phyloP scores from a whole-genome alignment of 2,113 vertebrate species.

The Isichthys henryi region DNA sequence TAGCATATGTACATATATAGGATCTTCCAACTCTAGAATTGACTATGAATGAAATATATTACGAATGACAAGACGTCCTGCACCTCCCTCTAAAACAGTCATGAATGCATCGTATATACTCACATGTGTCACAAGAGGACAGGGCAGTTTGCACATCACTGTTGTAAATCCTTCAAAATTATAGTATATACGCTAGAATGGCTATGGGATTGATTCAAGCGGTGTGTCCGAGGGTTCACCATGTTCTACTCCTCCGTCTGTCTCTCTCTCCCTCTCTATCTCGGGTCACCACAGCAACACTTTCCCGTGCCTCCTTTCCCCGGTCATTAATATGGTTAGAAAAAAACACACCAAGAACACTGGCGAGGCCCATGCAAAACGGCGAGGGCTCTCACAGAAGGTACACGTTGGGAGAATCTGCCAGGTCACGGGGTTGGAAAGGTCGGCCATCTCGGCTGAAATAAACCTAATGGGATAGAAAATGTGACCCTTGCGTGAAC shows the following conservation, averaged over 20 bases:
- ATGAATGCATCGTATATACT: conserved; percentile 11
- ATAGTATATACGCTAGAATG: neutral
- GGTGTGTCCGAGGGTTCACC: neutral
- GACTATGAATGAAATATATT: neutral
- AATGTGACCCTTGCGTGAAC: conserved; percentile 60
- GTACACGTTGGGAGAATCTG: conserved; percentile 45
- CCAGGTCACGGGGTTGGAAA: conserved; percentile 52
- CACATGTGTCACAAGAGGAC: conserved; percentile 7
- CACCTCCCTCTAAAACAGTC: neutral
- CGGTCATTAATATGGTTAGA: conserved; percentile 5
- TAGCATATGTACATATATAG: neutral
- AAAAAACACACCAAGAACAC: conserved; percentile 29
- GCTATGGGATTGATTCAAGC: neutral
- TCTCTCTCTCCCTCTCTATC: conserved; percentile 10
- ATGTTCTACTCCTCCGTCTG: neutral
- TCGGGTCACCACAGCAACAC: conserved; percentile 33
- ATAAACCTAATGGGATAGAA: conserved; percentile 51
- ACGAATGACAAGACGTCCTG: neutral
- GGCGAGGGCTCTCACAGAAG: conserved; percentile 37
- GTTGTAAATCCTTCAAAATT: conserved; percentile 5
- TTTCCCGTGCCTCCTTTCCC: conserved; percentile 25
- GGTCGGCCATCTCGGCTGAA: conserved; percentile 49
- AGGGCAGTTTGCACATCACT: conserved; percentile 9
- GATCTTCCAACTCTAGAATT: neutral
- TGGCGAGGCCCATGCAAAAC: conserved; percentile 14